These are phyloP conservation scores for Fundulus diaphanus DNA, from an alignment of 2,797 vertebrate genomes.

Conservation along the genomic window DNA sequence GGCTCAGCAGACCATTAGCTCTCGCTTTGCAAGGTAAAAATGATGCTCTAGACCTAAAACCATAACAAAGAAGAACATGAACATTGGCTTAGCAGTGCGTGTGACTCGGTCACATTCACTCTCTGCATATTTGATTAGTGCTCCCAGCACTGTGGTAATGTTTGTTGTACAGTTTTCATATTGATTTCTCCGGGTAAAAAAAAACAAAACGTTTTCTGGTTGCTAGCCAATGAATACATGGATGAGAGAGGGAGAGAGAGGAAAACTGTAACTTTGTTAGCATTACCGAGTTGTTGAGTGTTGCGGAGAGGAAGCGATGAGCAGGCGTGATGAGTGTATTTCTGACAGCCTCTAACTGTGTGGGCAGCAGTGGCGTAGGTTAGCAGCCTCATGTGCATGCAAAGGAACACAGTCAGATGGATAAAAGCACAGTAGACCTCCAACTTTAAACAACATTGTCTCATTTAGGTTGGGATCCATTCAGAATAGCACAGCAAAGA, in stretches of 20 bases:
- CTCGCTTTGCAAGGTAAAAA: conserved; percentile 8
- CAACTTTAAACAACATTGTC: conserved; percentile 34
- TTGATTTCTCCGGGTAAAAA: conserved; percentile 61
- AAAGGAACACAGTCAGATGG: conserved; percentile 4
- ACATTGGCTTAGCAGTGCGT: background rate
- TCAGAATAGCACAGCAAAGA: conserved; percentile 11
- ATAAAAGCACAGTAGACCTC: conserved; percentile 39
- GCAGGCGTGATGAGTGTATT: conserved; percentile 46
- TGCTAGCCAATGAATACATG: conserved; percentile 34
- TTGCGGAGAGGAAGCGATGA: conserved; percentile 33
- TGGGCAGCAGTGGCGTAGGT: conserved; percentile 44
- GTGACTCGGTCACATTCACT: conserved; percentile 12
- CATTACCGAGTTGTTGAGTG: conserved; percentile 16
- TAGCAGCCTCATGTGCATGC: conserved; percentile 28
- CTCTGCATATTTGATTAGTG: conserved; percentile 37
- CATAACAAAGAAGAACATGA: background rate
- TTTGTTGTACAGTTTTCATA: conserved; percentile 45
- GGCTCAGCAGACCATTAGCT: conserved; percentile 9
- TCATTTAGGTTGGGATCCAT: conserved; percentile 30
- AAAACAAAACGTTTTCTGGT: conserved; percentile 34
- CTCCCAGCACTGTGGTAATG: conserved; percentile 26
- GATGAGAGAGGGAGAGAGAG: conserved; percentile 34
- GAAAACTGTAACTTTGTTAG: conserved; percentile 26
- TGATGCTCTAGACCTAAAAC: conserved; percentile 11
- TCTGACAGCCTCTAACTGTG: conserved; percentile 53